Evolutionary conservation across 2,888 invertebrate species (phyloP).

Genomic region (Protophormia terraenovae): DNA sequence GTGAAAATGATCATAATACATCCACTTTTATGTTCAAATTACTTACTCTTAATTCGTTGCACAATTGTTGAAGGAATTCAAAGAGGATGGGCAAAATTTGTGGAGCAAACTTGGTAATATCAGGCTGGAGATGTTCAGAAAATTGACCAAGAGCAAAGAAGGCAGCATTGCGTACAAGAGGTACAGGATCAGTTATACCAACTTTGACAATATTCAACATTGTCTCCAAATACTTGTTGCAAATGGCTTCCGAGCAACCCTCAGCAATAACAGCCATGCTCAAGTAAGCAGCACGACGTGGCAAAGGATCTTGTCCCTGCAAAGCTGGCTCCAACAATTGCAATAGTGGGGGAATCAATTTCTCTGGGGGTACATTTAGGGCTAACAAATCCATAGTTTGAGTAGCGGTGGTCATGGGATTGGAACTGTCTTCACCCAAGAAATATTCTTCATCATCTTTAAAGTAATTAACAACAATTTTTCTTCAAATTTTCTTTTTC

Average conservation of each 20-base stretch:
- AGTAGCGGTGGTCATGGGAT: constrained; percentile 86
- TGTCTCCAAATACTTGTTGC: constrained; percentile 86
- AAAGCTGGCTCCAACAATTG: constrained; percentile 85
- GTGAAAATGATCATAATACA: too few species aligned
- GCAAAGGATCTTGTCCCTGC: constrained; percentile 84
- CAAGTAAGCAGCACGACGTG: constrained; percentile 87
- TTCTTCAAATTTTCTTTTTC: too few species aligned
- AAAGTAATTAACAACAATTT: constrained; percentile 18
- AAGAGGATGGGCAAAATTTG: constrained; percentile 88
- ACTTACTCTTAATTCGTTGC: constrained; percentile 82
- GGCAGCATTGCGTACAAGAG: constrained; percentile 88
- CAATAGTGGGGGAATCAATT: constrained; percentile 87
- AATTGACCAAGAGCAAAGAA: constrained; percentile 91
- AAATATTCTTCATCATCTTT: constrained; percentile 85
- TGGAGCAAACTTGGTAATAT: constrained; percentile 87
- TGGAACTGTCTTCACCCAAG: constrained; percentile 85
- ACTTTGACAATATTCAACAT: constrained; percentile 87
- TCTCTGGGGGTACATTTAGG: constrained; percentile 88
- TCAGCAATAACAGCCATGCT: constrained; percentile 89
- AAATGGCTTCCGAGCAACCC: constrained; percentile 89
- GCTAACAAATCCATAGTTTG: constrained; percentile 89
- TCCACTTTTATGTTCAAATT: constrained; percentile 68
- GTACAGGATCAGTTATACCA: constrained; percentile 85
- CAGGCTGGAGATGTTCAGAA: constrained; percentile 90
- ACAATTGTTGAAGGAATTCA: constrained; percentile 85